Percentiles rank a stretch among this genome's conserved stretches.
phyloP scores from a whole-genome alignment of 2,888 invertebrate species.

The Patella ulyssiponensis region DNA sequence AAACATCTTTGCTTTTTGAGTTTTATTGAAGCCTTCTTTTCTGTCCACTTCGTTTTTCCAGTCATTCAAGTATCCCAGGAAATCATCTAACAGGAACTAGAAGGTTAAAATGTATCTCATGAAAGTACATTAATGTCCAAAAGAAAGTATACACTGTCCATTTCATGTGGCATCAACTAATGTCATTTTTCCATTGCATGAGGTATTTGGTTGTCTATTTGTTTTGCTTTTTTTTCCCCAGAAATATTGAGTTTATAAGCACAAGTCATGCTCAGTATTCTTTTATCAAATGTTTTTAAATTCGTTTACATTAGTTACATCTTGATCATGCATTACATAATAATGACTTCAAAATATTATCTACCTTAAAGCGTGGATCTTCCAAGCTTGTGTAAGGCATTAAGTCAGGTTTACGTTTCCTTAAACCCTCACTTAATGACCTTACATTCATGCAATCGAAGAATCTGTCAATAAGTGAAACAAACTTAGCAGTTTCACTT shows the following conservation, averaged over 20 bases:
- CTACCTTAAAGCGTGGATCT: not conserved
- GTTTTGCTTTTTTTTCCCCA: no score
- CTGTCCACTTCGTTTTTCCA: conserved; percentile 2
- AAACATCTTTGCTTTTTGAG: conserved; percentile 16
- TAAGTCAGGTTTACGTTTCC: not conserved
- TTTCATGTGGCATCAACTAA: no score
- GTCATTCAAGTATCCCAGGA: not conserved
- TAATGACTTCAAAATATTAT: not conserved
- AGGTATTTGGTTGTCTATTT: no score
- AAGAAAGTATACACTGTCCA: no score
- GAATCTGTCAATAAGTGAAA: not conserved
- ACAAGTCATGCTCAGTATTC: no score
- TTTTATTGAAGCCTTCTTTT: not conserved
- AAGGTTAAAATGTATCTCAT: no score
- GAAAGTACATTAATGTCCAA: no score
- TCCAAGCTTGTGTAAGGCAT: not conserved
- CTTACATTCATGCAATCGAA: not conserved
- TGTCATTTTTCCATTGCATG: no score
- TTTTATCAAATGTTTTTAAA: no score
- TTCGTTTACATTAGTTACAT: no score
- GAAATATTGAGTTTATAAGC: no score
- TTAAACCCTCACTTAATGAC: not conserved
- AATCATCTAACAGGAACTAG: conserved; percentile 3
- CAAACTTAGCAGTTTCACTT: not conserved
- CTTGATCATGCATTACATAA: no score